phyloP scores from a whole-genome alignment of 2,888 invertebrate genomes.

The Drosophila mulleri region DNA sequence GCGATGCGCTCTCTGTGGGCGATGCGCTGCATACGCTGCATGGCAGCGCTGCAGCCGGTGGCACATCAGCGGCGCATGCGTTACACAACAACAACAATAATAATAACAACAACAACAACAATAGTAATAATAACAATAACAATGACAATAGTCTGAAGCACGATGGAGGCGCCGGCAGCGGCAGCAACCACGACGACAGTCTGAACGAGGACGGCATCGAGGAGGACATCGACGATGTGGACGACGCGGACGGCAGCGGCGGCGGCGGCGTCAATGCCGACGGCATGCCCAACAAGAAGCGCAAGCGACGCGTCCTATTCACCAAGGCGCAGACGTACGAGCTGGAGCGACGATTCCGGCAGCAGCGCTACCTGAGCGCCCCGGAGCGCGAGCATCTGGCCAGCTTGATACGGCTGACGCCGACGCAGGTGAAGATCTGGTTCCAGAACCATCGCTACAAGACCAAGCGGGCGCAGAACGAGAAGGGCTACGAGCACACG shows the following conservation, averaged over 20 bases:
- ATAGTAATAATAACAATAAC: constrained; percentile 52
- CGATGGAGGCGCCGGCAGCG: constrained; percentile 48
- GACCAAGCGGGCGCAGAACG: constrained; percentile 98
- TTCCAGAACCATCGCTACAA: constrained; percentile 99
- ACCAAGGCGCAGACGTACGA: constrained; percentile 99
- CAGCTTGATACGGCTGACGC: constrained; percentile 96
- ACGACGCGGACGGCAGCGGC: constrained; percentile 84
- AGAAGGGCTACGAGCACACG: constrained; percentile 91
- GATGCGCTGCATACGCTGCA: constrained; percentile 76
- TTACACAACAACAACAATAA: constrained; percentile 66
- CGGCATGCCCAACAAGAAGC: constrained; percentile 90
- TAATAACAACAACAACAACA: constrained; percentile 60
- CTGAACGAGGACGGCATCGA: constrained; percentile 86
- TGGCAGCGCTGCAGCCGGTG: constrained; percentile 37
- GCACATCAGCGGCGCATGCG: constrained; percentile 62
- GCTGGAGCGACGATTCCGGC: constrained; percentile 96
- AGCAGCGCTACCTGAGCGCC: constrained; percentile 98
- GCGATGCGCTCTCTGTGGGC: constrained; percentile 82
- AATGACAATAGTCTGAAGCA: constrained; percentile 60
- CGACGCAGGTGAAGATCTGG: constrained; percentile 99
- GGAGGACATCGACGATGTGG: constrained; percentile 87
- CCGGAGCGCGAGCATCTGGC: constrained; percentile 99
- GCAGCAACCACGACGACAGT: constrained; percentile 83
- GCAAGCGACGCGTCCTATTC: constrained; percentile 98
- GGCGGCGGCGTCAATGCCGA: constrained; percentile 82